Conservation (phyloP, 2,113 vertebrate genomes). For the Accipiter cooperii region DNA sequence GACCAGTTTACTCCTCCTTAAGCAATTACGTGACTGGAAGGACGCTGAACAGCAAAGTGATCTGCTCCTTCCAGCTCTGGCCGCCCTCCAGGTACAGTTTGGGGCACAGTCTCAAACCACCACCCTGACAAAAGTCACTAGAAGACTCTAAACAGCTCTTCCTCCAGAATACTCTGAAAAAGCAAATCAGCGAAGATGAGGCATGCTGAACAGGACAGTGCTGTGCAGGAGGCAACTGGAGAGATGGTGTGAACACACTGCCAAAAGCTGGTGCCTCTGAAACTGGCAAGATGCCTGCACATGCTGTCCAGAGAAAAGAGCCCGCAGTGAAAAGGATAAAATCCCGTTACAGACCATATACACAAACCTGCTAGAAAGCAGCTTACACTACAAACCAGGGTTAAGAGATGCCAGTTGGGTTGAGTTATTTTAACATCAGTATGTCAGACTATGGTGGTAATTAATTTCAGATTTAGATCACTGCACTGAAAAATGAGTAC, state of each 20-base stretch:
- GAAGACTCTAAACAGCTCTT: not conserved
- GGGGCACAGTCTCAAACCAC: not conserved
- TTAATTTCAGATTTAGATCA: not conserved
- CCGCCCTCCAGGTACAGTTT: fast-evolving
- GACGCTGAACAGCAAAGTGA: fast-evolving
- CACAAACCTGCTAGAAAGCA: not conserved
- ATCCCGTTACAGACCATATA: fast-evolving
- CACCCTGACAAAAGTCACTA: not conserved
- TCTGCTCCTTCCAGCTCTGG: not conserved
- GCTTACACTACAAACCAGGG: fast-evolving
- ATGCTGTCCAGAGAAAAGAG: not conserved
- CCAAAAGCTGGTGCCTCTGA: not conserved
- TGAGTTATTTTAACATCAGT: not conserved
- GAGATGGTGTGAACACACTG: not conserved
- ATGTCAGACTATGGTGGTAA: fast-evolving
- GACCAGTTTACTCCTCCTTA: not conserved
- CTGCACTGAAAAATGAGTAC: not conserved
- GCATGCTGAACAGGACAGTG: not conserved
- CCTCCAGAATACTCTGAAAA: no score
- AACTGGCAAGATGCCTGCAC: fast-evolving
- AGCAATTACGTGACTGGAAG: not conserved
- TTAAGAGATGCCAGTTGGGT: not conserved
- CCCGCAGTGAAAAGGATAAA: fast-evolving
- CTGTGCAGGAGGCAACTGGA: no score
- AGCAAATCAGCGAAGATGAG: fast-evolving